Conservation (phyloP, 2,113 vertebrate genomes). For the Nyctibius bracteatus region DNA sequence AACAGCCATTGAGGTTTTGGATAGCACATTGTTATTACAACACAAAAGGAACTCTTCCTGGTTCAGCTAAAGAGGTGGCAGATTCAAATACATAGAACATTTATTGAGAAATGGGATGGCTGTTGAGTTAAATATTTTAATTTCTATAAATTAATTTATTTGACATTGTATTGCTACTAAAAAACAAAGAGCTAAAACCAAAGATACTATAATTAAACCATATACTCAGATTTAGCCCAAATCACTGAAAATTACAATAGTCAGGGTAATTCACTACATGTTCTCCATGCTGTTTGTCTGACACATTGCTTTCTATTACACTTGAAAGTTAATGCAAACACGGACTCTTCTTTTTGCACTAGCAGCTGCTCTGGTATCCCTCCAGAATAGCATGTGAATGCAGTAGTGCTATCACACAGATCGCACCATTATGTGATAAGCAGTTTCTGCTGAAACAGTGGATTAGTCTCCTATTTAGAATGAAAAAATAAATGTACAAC, state of each 20-base stretch:
- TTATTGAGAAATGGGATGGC: not conserved
- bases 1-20: not conserved
- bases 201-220: not conserved
- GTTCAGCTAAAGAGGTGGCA: not conserved
- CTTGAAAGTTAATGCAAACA: not conserved
- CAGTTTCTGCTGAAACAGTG: not conserved
- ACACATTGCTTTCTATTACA: not conserved
- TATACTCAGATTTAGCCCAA: not conserved
- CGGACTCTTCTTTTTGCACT: not conserved
- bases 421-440: not conserved
- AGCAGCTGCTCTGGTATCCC: not conserved
- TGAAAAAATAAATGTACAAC: not conserved
- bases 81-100: not conserved
- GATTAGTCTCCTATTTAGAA: not conserved
- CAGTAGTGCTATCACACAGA: not conserved
- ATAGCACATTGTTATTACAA: not conserved
- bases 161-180: not conserved
- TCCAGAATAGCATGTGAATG: not conserved
- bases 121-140: not conserved
- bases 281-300: not conserved
- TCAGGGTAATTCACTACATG: not conserved
- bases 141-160: not conserved
- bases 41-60: not conserved
- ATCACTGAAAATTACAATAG: not conserved
- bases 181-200: not conserved